Percentiles rank a stretch among this genome's conserved stretches.
These are phyloP conservation scores for Rhagonycha lutea DNA, from an alignment of 2,888 invertebrate species.

Conservation along the genomic window DNA sequence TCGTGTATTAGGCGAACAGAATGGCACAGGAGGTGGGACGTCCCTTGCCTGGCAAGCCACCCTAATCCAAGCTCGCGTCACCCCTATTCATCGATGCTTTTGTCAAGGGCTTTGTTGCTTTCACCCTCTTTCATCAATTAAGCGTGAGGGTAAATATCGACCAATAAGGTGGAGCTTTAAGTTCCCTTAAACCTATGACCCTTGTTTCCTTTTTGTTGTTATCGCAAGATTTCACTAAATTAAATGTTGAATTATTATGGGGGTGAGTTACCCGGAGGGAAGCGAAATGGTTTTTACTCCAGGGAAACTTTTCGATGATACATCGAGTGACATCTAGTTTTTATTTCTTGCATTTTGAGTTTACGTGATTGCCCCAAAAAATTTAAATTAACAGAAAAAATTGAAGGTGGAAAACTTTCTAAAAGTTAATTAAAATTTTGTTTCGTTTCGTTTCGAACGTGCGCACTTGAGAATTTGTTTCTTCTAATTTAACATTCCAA, in stretches of 20 bases:
- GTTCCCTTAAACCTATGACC: slow-evolving; percentile 17
- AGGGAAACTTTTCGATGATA: background rate
- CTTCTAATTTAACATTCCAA: background rate
- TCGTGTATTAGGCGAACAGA: slow-evolving; percentile 43
- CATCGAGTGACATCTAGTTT: background rate
- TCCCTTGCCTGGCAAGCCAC: slow-evolving; percentile 24
- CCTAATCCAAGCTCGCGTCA: slow-evolving; percentile 22
- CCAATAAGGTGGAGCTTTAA: slow-evolving; percentile 31
- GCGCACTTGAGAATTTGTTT: background rate
- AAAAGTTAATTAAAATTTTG: no score
- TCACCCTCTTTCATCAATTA: slow-evolving; percentile 32
- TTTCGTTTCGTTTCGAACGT: no score
- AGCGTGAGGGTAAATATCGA: slow-evolving; percentile 29
- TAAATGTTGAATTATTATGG: background rate
- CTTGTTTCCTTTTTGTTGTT: background rate
- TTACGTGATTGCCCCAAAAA: background rate
- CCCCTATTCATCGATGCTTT: slow-evolving; percentile 11
- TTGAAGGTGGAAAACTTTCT: no score
- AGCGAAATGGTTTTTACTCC: background rate
- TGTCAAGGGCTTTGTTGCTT: slow-evolving; percentile 22
- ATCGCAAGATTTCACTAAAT: background rate
- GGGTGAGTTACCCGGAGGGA: background rate
- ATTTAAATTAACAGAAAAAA: background rate
- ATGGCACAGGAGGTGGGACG: slow-evolving; percentile 40
- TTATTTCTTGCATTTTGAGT: background rate